Evolutionary conservation across 2,888 invertebrate genomes (phyloP), one percentile per base, ranked within the genome.

Genomic region (Marronus borbonicus): DNA sequence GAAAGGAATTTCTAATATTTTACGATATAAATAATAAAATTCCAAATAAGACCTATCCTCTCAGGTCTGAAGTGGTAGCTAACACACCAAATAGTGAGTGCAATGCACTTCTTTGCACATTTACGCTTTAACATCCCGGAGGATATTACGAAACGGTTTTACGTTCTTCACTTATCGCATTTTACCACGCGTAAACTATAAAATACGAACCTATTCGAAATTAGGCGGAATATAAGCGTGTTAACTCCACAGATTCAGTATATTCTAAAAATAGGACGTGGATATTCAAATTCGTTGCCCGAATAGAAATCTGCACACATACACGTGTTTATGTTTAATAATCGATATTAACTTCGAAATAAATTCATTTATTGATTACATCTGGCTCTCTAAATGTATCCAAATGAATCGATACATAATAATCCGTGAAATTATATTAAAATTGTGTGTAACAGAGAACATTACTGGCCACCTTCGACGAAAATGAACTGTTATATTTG

Each of bases 121-220:
- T 44, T 8, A 44, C 44, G 8, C 8, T 7, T 10, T 1, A 44
- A 44, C 44, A 44, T 44, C 8, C 10, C 28, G 31, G 62, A 62
- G 62, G 62, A 62, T 31, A 24, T 62, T 62, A 62, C 62, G 62
- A 62, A 62, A 62, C 62, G 10, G 62, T 62, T 62, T 62, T 60
- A 60, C 20, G 60, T 10, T 20, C 24, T 20, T 28, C 60, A 60
- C 28, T 60, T 62, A 62, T 62, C 62, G 62, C 62, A n/a, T 28
- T 62, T 62, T 62, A 62, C 62, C 62, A 62, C 24, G 14, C 10
- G 20, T 14, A 60, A 31, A 4, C 28, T 31, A 28, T 62, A n/a
- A 62, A 62, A 28, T 24, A 24, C 28, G 62, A 31, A 62, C 3
- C 28, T n/a, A 28, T 20, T 1, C 8, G 44, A 44, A 44, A 44